Evolutionary conservation across 2,888 invertebrate species (phyloP), one percentile per base, ranked within the genome.

Genomic region (Zhuqinia jingwanae): DNA sequence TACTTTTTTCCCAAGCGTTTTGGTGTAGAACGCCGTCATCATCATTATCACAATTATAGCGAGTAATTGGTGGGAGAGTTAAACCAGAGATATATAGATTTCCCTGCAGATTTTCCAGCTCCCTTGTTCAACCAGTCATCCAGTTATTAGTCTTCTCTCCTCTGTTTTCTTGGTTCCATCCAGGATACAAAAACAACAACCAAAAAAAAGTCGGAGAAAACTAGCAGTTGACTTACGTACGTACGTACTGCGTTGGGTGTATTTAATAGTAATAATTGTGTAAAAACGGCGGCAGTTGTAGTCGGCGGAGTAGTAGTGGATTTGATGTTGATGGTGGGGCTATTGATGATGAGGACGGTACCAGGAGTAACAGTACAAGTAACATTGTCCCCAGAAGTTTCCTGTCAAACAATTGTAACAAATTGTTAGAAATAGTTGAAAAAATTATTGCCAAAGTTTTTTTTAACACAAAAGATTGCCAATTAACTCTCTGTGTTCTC

Each of bases 381-480:
- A 65, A 63, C 47, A 79, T 50, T 65, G 75, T 73, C 75, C 79
- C 56, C 73, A 82, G 75, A 73, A 82, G 82, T 82, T 84, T 68
- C 70, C 63, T 58, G 84, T 84, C 76, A 84, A 84, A 85, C 73
- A 85, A 77, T 79, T 79, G 63, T 79, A 73, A 70, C 78, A 85
- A 84, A 84, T 84, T 77, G 85, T 76, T 75, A 65, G 76, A 86
- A 86, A 81, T 63, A 36, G 80, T 76, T 75, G 75, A 86, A 86
- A 82, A 86, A 80, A 80, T 79, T 86, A 86, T 86, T 86, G 76
- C 80, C 65, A 86, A 86, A 86, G 65, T 85, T 86, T 80, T 76
- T n/a, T 70, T 77, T 78, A 63, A 80, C 60, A 76, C 63, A 81
- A 85, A 85, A 70, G 86, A 86, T 86, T 86, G 86, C 86, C 86